Evolutionary conservation across 2,113 vertebrate genomes (phyloP).

Genomic region (Leuciscus idus): DNA sequence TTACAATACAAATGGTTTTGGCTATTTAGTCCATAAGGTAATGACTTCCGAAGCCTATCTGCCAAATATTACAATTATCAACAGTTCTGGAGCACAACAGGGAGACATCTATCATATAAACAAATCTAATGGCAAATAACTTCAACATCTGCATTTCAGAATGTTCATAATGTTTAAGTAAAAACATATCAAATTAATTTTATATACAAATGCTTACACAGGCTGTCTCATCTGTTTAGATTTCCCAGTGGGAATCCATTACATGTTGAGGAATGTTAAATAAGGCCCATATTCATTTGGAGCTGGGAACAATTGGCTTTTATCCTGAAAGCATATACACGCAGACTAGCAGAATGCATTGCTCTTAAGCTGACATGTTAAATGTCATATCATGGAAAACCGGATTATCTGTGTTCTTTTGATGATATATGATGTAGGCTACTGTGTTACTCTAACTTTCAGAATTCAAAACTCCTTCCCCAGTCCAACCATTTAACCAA

Average conservation of each 20-base stretch:
- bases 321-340: neutral
- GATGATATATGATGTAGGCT: neutral
- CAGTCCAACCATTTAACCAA: neutral
- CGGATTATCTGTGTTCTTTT: neutral
- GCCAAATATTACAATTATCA: neutral
- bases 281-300: neutral
- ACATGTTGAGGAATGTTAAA: neutral
- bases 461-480: neutral
- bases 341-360: neutral
- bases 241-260: neutral
- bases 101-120: neutral
- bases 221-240: neutral
- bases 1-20: neutral
- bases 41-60: neutral
- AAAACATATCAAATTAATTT: conserved; percentile 16
- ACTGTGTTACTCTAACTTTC: neutral
- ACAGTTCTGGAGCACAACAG: neutral
- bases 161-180: neutral
- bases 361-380: neutral
- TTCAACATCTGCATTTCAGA: conserved; percentile 2
- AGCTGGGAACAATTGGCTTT: conserved; percentile 16
- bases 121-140: neutral
- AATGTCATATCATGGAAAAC: neutral
- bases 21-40: too few species aligned
- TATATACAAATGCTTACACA: conserved; percentile 1